Evolutionary conservation across 2,888 invertebrate genomes (phyloP), one percentile per base, ranked within the genome.

Genomic region (Chymomyza amoena): DNA sequence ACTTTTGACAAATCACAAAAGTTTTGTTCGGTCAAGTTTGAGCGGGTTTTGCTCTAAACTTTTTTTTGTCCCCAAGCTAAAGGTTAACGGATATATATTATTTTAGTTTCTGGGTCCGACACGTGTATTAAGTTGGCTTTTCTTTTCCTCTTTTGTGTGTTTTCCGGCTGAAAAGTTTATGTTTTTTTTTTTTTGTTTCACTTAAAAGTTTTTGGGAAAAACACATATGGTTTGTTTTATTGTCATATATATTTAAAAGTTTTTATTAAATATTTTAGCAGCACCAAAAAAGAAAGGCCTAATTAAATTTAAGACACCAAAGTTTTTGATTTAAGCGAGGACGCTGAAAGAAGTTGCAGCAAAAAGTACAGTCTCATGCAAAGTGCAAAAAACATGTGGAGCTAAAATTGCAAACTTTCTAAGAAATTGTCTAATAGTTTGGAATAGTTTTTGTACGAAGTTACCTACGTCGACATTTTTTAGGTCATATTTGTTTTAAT

Each of bases 1-100:
- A 82, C 60, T 73, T 84, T 45, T 61, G 61, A 61, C 64, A 66
- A 84, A 80, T 75, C 61, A 67, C 67, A 69, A 32, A 87, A 82
- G 54, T 82, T 82, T 70, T 15, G 62, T 51, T 63, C 52, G 64
- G 73, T 67, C 57, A 56, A 60, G 66, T 69, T 76, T 71, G 70
- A 59, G 72, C 59, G 62, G 52, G 50, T 45, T 45, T 45, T 45
- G 13, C 13, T 45, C 13, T 6, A 54, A 70, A 76, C 64, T 79
- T 75, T 50, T 52, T 54, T 50, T 52, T 54, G 61, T 10, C 18
- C 50, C 15, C 54, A 45, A 45, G 13, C 6, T 15, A 13, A 45
- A 45, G 39, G 39, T 45, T 45, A 45, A 4, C 39, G 57, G 28
- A 39, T 9, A 25, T 50, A n/a, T 45, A 52, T 39, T 54, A 61